Percentiles rank a stretch among this genome's conserved stretches.
Evolutionary conservation across 1,140 invertebrate genomes (phyloP).

Genomic region (Hydropsyche tenuis): DNA sequence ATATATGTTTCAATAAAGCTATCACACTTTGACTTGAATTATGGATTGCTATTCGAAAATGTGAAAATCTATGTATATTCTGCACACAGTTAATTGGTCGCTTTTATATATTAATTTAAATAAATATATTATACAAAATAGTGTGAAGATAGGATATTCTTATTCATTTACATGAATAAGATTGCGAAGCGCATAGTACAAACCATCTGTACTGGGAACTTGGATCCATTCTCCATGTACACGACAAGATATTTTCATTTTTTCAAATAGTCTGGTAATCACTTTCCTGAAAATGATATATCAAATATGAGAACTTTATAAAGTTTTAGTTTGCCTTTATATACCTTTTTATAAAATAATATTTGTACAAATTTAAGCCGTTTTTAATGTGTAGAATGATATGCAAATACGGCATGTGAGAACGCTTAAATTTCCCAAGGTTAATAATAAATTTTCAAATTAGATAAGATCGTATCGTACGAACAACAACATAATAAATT

Average conservation of each 20-base stretch:
- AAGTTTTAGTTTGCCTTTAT: not conserved
- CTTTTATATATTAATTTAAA: not conserved
- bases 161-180: slow-evolving; percentile 25
- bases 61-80: too few species aligned
- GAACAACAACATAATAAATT: too few species aligned
- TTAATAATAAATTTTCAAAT: too few species aligned
- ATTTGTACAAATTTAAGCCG: not conserved
- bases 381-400: too few species aligned
- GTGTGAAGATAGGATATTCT: not conserved
- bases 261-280: not conserved
- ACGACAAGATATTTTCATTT: slow-evolving; percentile 70
- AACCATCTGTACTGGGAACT: slow-evolving; percentile 66
- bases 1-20: too few species aligned
- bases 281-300: not conserved
- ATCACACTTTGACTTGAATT: too few species aligned
- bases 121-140: not conserved
- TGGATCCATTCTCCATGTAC: slow-evolving; percentile 71
- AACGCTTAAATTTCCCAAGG: too few species aligned
- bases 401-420: too few species aligned
- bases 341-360: not conserved
- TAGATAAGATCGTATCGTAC: too few species aligned
- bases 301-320: slow-evolving; percentile 7
- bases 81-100: too few species aligned
- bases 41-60: too few species aligned
- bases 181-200: slow-evolving; percentile 50